Percentiles rank a stretch among this genome's conserved stretches.
phyloP scores from a whole-genome alignment of 2,797 vertebrate species.

The Labeo calbasu region DNA sequence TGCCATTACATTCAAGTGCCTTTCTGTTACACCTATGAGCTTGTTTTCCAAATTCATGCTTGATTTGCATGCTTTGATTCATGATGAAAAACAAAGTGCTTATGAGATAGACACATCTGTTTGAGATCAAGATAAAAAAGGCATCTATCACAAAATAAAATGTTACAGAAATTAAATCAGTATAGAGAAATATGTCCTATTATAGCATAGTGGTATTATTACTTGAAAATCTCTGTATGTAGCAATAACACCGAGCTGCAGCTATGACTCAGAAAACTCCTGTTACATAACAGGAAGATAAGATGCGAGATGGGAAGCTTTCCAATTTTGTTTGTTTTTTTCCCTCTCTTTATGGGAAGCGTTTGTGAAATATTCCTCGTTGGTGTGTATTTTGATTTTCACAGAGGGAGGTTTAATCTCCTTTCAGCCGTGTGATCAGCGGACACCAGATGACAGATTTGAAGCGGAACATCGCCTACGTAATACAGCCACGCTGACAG shows the following conservation, averaged over 20 bases:
- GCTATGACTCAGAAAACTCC: conserved; percentile 45
- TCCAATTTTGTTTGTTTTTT: conserved; percentile 18
- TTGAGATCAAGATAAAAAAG: conserved; percentile 28
- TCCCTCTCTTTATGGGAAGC: conserved; percentile 23
- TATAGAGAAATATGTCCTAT: background rate
- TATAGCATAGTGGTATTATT: background rate
- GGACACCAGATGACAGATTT: conserved; percentile 61
- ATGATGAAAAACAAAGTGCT: conserved; percentile 8
- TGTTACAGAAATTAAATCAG: background rate
- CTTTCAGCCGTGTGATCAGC: conserved; percentile 51
- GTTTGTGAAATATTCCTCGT: conserved; percentile 51
- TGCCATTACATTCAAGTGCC: conserved; percentile 18
- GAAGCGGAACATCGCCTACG: conserved; percentile 58
- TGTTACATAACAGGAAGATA: conserved; percentile 55
- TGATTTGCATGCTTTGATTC: conserved; percentile 2
- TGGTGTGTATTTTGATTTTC: conserved; percentile 50
- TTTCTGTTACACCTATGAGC: conserved; percentile 33
- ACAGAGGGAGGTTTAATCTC: conserved; percentile 54
- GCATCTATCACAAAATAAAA: background rate
- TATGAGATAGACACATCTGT: conserved; percentile 36
- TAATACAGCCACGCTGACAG: conserved; percentile 49
- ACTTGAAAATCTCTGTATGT: background rate
- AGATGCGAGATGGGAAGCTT: conserved; percentile 44
- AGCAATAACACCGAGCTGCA: conserved; percentile 24
- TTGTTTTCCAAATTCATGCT: conserved; percentile 26